Base-by-base conservation (phyloP, 2,888 invertebrate genomes). In the Cylindroiulus punctatus region DNA sequence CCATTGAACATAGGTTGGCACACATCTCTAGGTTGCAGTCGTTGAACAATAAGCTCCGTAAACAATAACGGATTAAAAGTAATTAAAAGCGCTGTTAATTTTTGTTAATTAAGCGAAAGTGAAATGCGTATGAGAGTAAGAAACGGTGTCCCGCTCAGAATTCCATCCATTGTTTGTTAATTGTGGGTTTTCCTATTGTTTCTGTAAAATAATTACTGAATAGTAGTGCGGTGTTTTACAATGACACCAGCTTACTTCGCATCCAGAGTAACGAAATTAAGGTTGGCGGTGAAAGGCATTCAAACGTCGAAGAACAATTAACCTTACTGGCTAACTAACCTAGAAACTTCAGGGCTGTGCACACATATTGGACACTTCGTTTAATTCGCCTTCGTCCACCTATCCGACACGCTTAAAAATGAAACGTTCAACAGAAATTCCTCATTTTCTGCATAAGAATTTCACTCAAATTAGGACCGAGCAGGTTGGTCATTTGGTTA, bases 81-180 rank as follows among this genome's bases (percentile, higher is more conserved):
- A 76, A 76, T 76, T 76, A 76, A 76, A 76, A 76, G 76, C 76
- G 76, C 26, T 76, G 76, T 76, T 76, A 76, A 76, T 76, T 76
- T 32, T 76, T 76, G 76, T 76, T 76, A 76, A 76, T 76, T 76
- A 30, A 76, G 76, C 12, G 30, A 32, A 76, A 76, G 30, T 17
- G 76, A 12, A 76, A 76, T 17, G 76, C 14, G 30, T 30, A 76
- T 76, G 76, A 76, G 30, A 76, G 30, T 32, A 76, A 76, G 76
- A 76, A 76, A 76, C 30, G 76, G 76, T 76, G 76, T 76, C 76
- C 30, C 30, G 76, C 30, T 32, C 76, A 76, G 76, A 30, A 32
- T 76, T 76, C 17, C 14, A 30, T 3, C 76, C 76, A 76, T 76
- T 76, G 76, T 76, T 32, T 30, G 17, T 26, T 76, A 76, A 76